Evolutionary conservation across 2,113 vertebrate species (phyloP).

Genomic region (Meleagris gallopavo): DNA sequence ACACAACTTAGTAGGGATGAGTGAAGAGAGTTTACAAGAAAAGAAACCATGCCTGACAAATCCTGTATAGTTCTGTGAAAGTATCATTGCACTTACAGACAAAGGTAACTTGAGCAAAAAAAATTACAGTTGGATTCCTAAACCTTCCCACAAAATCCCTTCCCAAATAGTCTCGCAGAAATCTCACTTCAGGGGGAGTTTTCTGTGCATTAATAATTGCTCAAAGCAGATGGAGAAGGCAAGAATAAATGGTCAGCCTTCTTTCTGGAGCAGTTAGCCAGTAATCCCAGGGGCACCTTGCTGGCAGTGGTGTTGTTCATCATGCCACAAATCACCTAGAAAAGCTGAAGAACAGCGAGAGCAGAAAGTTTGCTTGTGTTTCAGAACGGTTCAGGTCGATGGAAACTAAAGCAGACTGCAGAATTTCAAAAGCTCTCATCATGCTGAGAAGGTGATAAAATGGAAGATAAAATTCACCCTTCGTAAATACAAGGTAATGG

Average conservation of each 20-base stretch:
- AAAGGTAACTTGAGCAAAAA: constrained; percentile 36
- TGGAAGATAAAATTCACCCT: constrained; percentile 1
- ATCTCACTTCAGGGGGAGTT: background rate
- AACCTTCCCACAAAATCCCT: constrained; percentile 53
- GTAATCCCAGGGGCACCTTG: constrained; percentile 12
- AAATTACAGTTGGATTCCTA: constrained; percentile 37
- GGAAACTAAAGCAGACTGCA: background rate
- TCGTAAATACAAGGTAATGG: rapidly evolving
- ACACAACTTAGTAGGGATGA: constrained; percentile 42
- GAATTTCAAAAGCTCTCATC: background rate
- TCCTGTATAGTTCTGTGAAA: constrained; percentile 23
- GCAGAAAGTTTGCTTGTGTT: background rate
- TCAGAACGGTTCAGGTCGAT: background rate
- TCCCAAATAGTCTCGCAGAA: constrained; percentile 55
- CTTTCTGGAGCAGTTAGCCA: background rate
- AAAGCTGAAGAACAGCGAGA: background rate
- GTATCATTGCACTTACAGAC: constrained; percentile 15
- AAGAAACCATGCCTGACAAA: constrained; percentile 28
- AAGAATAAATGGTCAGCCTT: constrained; percentile 59
- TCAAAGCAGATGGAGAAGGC: constrained; percentile 25
- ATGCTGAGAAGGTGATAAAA: background rate
- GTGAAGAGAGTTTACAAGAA: constrained; percentile 46
- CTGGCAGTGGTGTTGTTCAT: background rate
- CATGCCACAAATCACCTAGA: constrained; percentile 45
- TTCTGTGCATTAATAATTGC: constrained; percentile 41